Conservation (phyloP, 1,140 invertebrate species). For the Camponotus vicinus region DNA sequence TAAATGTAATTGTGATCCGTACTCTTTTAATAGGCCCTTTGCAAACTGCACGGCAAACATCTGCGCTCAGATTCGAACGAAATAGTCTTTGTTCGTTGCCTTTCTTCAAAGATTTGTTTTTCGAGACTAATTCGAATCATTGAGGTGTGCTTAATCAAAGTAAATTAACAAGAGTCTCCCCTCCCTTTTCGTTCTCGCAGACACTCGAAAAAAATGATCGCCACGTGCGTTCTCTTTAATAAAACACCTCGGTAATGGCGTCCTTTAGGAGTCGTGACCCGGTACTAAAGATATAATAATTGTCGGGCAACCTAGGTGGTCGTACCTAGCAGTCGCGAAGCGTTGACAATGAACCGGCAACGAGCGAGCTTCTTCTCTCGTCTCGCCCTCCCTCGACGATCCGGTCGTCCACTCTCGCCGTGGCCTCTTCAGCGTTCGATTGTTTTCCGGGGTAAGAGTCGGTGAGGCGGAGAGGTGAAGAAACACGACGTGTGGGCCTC, state of each 20-base stretch:
- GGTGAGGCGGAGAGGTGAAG: no score
- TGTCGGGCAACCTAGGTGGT: slow-evolving; percentile 52
- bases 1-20: slow-evolving; percentile 29
- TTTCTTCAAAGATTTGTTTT: slow-evolving; percentile 1
- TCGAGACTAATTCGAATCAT: neutral
- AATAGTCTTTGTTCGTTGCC: neutral
- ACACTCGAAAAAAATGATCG: neutral
- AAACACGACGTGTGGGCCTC: slow-evolving; percentile 50
- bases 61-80: slow-evolving; percentile 32
- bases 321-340: slow-evolving; percentile 48
- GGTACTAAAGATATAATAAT: slow-evolving; percentile 48
- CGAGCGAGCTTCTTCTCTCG: slow-evolving; percentile 38
- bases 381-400: neutral
- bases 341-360: slow-evolving; percentile 62
- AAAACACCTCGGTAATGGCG: slow-evolving; percentile 54
- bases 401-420: neutral
- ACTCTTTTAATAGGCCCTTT: slow-evolving; percentile 23
- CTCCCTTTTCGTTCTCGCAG: neutral
- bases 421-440: slow-evolving; percentile 55
- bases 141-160: neutral
- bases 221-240: slow-evolving; percentile 28
- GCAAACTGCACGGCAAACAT: slow-evolving; percentile 25
- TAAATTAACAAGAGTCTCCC: neutral
- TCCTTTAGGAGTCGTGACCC: slow-evolving; percentile 5
- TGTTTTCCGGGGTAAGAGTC: slow-evolving; percentile 45